Evolutionary conservation across 2,888 invertebrate species (phyloP).

Genomic region (Hipparchia semele): DNA sequence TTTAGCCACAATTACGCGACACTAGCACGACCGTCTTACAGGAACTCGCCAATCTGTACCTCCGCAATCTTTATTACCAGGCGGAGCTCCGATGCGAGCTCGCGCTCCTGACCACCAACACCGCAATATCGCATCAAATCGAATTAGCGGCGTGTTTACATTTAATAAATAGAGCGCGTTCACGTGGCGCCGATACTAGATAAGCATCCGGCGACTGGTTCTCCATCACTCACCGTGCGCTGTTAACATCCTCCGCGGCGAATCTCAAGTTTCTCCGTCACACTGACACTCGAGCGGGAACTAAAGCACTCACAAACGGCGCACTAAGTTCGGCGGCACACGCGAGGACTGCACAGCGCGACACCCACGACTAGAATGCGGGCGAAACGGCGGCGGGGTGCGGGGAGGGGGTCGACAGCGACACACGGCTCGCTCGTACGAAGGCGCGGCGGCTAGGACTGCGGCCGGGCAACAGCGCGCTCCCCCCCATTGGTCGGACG

Average conservation of each 20-base stretch:
- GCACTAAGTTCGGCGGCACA: slow-evolving; percentile 79
- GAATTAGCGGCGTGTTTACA: slow-evolving; percentile 80
- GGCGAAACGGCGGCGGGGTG: slow-evolving; percentile 75
- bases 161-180: slow-evolving; percentile 79
- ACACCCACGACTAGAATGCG: slow-evolving; percentile 83
- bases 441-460: slow-evolving; percentile 80
- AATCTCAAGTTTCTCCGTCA: slow-evolving; percentile 72
- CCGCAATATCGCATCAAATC: slow-evolving; percentile 67
- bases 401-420: slow-evolving; percentile 64
- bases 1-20: slow-evolving; percentile 50
- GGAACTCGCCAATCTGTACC: slow-evolving; percentile 77
- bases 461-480: slow-evolving; percentile 72
- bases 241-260: slow-evolving; percentile 81
- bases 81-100: slow-evolving; percentile 64
- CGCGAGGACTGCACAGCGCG: slow-evolving; percentile 81
- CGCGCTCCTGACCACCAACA: slow-evolving; percentile 65
- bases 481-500: slow-evolving; percentile 72
- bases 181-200: slow-evolving; percentile 75
- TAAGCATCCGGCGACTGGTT: slow-evolving; percentile 62
- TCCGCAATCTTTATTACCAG: slow-evolving; percentile 71
- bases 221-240: slow-evolving; percentile 78
- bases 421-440: slow-evolving; percentile 77
- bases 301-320: slow-evolving; percentile 80
- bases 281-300: slow-evolving; percentile 81
- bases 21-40: slow-evolving; percentile 67